phyloP scores from a whole-genome alignment of 1,140 invertebrate genomes.

The Oryctes rhinoceros region DNA sequence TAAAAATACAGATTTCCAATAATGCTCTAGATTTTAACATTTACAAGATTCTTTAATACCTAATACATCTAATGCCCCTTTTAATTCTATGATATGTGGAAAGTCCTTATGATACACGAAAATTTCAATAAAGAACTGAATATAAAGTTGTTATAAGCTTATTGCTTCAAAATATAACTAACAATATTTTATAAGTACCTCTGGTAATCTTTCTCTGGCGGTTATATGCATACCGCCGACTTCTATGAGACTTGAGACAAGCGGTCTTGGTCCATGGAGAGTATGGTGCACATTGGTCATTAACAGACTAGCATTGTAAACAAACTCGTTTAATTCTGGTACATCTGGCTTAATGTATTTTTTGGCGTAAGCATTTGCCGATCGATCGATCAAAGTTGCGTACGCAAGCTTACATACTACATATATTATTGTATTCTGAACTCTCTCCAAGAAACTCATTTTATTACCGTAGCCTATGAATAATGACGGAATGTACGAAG shows the following conservation, averaged over 20 bases:
- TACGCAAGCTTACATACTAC: conserved; percentile 38
- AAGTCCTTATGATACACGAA: too few relatives aligned
- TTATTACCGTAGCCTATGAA: conserved; percentile 65
- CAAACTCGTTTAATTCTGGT: conserved; percentile 24
- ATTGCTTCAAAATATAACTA: too few relatives aligned
- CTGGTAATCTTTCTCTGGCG: conserved; percentile 64
- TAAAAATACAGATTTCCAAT: too few relatives aligned
- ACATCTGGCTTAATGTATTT: conserved; percentile 27
- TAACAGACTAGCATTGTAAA: conserved; percentile 64
- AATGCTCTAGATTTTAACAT: too few relatives aligned
- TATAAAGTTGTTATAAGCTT: too few relatives aligned
- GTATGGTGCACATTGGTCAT: conserved; percentile 68
- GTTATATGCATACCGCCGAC: conserved; percentile 67
- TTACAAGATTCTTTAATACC: too few relatives aligned
- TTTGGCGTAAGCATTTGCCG: not conserved
- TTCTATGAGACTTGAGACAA: conserved; percentile 64
- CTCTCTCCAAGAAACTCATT: conserved; percentile 62
- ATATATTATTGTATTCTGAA: conserved; percentile 56
- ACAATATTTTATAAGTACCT: conserved; percentile 58
- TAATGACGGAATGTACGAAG: conserved; percentile 65
- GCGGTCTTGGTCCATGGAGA: conserved; percentile 62
- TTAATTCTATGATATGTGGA: too few relatives aligned
- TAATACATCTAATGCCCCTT: too few relatives aligned
- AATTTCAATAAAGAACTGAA: too few relatives aligned
- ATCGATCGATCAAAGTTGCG: conserved; percentile 38